phyloP scores from a whole-genome alignment of 2,888 invertebrate species.

The Helobdella robusta region DNA sequence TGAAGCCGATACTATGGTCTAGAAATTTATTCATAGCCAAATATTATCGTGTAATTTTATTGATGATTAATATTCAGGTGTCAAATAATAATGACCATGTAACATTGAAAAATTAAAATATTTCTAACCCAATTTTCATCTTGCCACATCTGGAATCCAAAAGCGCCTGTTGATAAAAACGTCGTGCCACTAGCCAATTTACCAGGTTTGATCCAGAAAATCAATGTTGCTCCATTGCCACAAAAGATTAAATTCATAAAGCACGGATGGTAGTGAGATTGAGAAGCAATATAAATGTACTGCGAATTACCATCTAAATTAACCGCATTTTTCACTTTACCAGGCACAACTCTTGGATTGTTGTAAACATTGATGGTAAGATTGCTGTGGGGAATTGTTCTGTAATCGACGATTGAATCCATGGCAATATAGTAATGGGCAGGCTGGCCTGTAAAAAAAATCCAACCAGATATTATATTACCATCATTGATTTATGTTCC shows the following conservation, averaged over 20 bases:
- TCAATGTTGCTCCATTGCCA: slow-evolving; percentile 30
- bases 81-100: too few species aligned
- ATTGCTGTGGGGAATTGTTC: slow-evolving; percentile 34
- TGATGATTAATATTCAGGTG: too few species aligned
- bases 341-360: slow-evolving; percentile 38
- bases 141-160: slow-evolving; percentile 41
- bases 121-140: slow-evolving; percentile 35
- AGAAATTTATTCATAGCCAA: too few species aligned
- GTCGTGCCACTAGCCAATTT: slow-evolving; percentile 37
- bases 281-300: slow-evolving; percentile 27
- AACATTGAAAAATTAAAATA: too few species aligned
- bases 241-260: slow-evolving; percentile 41
- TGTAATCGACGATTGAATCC: slow-evolving; percentile 36
- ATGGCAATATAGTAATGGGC: slow-evolving; percentile 38
- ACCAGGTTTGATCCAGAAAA: slow-evolving; percentile 33
- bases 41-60: too few species aligned
- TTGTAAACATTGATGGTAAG: slow-evolving; percentile 37
- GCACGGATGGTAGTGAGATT: slow-evolving; percentile 36
- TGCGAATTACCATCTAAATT: slow-evolving; percentile 40
- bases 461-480: too few species aligned
- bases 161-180: slow-evolving; percentile 42
- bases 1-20: slow-evolving; percentile 25
- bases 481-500: too few species aligned
- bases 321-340: slow-evolving; percentile 41
- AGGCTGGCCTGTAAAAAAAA: slow-evolving; percentile 39